Base-by-base conservation (phyloP, 2,797 vertebrate species). In the Xenops minutus region DNA sequence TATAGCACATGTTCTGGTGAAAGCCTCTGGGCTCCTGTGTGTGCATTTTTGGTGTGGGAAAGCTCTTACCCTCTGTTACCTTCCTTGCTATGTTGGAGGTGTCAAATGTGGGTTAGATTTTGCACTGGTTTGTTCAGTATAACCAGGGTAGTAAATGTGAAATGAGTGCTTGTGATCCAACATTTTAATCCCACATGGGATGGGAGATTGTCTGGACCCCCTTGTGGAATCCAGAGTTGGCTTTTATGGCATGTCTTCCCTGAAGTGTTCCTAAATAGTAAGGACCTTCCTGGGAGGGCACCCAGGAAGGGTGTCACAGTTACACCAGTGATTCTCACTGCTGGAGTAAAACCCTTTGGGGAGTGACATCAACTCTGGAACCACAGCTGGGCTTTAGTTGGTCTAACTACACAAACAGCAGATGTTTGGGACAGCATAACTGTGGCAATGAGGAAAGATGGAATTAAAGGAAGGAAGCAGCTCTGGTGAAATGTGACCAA, bases 221-320 rank as follows among this genome's bases (percentile, higher is more conserved):
- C 51, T 14, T 58, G 39, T 37, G 56, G 48, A 43, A 29, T 54
- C 34, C 62, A 7, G 13, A 11, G 48, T 18, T 52, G 39, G 21
- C 56, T 87, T 43, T 43, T 34, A 39, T 13, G 41, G 19, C 23
- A 0, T 4, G 10, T 67, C 48, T 51, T 82, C 59, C 30, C 66
- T 2, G 3, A 56, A 41, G 21, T 3, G 10, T 30, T 73, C 61
- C 49, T 9, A 7, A 56, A 8, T 7, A 36, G 37, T 3, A 32
- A 12, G 21, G 22, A 7, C 30, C 22, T 48, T 72, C 10, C 15
- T 2, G 6, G 23, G 44, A 43, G 34, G 32, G 15, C 4, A 4
- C 23, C 3, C 7, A n/a, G n/a, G n/a, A n/a, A n/a, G n/a, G n/a
- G 56, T 18, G 41, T 7, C 12, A 3, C 0, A 7, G 63, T 72